Base-by-base conservation (phyloP, 2,797 vertebrate species). In the Leptatherina wallacei region DNA sequence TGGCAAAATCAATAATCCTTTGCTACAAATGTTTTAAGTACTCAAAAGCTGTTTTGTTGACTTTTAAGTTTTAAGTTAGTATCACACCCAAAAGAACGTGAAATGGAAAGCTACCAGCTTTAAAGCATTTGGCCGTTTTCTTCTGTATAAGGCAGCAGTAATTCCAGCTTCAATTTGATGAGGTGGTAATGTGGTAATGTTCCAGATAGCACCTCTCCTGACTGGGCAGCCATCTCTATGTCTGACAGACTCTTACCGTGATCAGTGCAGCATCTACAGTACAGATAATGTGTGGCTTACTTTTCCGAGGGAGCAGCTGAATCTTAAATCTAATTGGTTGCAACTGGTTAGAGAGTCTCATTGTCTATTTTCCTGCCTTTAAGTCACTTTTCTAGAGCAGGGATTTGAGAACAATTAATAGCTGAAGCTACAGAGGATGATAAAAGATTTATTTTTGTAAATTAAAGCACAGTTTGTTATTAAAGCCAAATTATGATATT, bases 241-340 rank as follows among this genome's bases (percentile, higher is more conserved):
- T 87, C 40, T 51, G 81, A 78, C 77, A 29, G 40, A 24, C 7
- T 4, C 36, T n/a, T 55, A 14, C 65, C 42, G 4, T 13, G 40
- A 77, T 79, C 78, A 61, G 22, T 2, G 63, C 75, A 40, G 63
- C 66, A 59, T 82, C 77, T 22, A 72, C 68, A 63, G 55, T 24
- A 70, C 68, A 63, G 60, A 77, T 57, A 79, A 81, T 75, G 74
- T 76, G 77, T 65, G 75, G 73, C 74, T 75, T 65, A 49, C 60
- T 78, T 67, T 81, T 63, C 61, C 20, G 42, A 9, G 68, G 74
- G 65, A 83, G 52, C 69, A n/a, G 65, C 73, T n/a, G 67, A 75
- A 78, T 30, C 59, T 73, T 74, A 27, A 63, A 62, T 58, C 63
- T 86, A 88, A 89, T 89, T 88, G 76, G 81, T 75, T 71, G 52